Base-by-base conservation (phyloP, 2,888 invertebrate genomes). In the Horisme vitalbata region DNA sequence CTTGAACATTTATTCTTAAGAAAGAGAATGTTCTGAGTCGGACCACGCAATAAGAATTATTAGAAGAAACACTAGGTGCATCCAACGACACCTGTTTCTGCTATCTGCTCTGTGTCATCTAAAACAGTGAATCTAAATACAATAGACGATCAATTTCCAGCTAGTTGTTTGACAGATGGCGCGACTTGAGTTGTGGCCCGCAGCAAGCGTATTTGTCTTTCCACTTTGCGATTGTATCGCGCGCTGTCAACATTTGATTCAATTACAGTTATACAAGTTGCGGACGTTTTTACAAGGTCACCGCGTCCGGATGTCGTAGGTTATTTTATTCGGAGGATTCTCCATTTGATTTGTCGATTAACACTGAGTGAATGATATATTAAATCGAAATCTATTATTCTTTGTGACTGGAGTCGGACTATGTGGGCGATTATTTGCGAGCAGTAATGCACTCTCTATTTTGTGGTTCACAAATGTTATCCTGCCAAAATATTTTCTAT, bases 241-340 rank as follows among this genome's bases (percentile, higher is more conserved):
- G 18, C 4, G 34, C 33, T 28, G 30, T 33, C 28, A 18, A 38
- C 27, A 24, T 33, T 24, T 30, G 12, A 28, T 28, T 28, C 15
- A 37, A 33, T 41, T 48, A 43, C 15, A 37, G 37, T 41, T 48
- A 43, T 38, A 49, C 24, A 35, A 49, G 10, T 44, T 44, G 43
- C 30, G 14, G 24, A 43, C 43, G 21, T 39, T 26, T 41, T 28
- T 4, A 34, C 43, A 48, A 48, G 41, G 51, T 49, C 44, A 35
- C 44, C 39, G 44, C 46, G 52, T 52, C 55, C 49, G 45, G 48
- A 33, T 48, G 7, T 49, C 41, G 45, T 44, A 18, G 39, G 30
- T 49, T 44, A 41, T 46, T 45, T 50, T 48, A 38, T 48, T 54
- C 27, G 45, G 8, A 35, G 39, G 24, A n/a, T 32, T 7, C 32